Conservation (phyloP, 2,888 invertebrate genomes). For the Drosophila rellima region DNA sequence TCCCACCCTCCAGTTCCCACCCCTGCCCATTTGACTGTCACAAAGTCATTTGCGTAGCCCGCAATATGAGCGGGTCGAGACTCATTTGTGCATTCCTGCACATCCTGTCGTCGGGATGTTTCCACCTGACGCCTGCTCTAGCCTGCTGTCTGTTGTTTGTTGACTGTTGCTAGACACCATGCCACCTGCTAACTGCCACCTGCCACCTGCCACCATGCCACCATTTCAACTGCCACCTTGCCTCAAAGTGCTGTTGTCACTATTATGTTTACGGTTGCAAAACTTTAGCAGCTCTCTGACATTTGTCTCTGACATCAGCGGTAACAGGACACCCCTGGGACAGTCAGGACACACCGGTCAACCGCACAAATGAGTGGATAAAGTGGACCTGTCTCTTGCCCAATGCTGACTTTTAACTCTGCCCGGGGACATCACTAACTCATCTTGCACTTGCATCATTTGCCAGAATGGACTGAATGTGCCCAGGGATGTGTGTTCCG, state of each 20-base stretch:
- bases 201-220: background rate
- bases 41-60: constrained; percentile 49
- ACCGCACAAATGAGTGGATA: constrained; percentile 64
- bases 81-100: constrained; percentile 53
- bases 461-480: constrained; percentile 10
- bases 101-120: constrained; percentile 56
- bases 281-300: constrained; percentile 58
- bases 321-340: constrained; percentile 28
- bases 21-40: constrained; percentile 32
- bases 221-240: background rate
- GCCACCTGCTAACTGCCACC: background rate
- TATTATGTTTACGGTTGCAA: constrained; percentile 65
- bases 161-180: too few species aligned
- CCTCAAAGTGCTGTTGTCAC: constrained; percentile 60
- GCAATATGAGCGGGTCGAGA: constrained; percentile 41
- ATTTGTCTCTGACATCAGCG: constrained; percentile 63
- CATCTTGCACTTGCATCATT: constrained; percentile 40
- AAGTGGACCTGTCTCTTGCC: constrained; percentile 10
- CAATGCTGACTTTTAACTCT: constrained; percentile 27
- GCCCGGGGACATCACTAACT: constrained; percentile 33
- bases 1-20: background rate
- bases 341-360: constrained; percentile 23
- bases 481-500: constrained; percentile 3
- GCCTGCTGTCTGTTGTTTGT: background rate
- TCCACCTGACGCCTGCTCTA: background rate